Evolutionary conservation across 2,797 vertebrate genomes (phyloP), one percentile per base, ranked within the genome.

Genomic region (Microtus agrestis): DNA sequence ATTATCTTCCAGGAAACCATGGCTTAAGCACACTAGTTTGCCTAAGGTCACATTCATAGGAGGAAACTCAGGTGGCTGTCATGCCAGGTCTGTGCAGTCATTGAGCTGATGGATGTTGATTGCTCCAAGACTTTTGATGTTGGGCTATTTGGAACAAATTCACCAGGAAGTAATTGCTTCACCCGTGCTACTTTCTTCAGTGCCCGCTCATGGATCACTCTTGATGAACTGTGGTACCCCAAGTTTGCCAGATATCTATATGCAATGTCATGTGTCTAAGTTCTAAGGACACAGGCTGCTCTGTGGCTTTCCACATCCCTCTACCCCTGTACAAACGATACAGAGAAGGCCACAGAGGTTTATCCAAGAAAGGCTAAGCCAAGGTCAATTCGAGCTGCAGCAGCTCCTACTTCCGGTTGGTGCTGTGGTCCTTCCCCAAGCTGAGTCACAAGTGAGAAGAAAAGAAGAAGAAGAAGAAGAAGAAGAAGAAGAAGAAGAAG

Each of bases 331-430:
- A 31, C 69, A 93, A 54, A 76, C 17, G 14, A 74, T 92, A 74
- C 2, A 31, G 43, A 37, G 23, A 87, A 3, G 12, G 37, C 10
- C 27, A 14, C 9, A 31, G 76, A 86, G 29, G 25, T 7, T 5
- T 2, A 61, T 6, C 48, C 48, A 34, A 37, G 56, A 46, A 94
- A 63, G 59, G 43, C n/a, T n/a, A 31, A 63, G 34, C 5, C 34
- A 4, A 56, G 34, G 14, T 31, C 43, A 23, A 11, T 13, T 59
- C 5, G 0, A 2, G 0, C 27, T 40, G 10, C 40, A 61, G 25
- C 54, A 8, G 6, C 74, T 67, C 9, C 9, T 25, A 9, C 31
- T 48, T 86, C 63, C 19, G 3, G 48, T 21, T 12, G 1, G 3
- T 37, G 46, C 46, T 34, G 2, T 54, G 71, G 19, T 34, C 19